phyloP scores from a whole-genome alignment of 2,113 vertebrate species.

The Hemibates koningsi region DNA sequence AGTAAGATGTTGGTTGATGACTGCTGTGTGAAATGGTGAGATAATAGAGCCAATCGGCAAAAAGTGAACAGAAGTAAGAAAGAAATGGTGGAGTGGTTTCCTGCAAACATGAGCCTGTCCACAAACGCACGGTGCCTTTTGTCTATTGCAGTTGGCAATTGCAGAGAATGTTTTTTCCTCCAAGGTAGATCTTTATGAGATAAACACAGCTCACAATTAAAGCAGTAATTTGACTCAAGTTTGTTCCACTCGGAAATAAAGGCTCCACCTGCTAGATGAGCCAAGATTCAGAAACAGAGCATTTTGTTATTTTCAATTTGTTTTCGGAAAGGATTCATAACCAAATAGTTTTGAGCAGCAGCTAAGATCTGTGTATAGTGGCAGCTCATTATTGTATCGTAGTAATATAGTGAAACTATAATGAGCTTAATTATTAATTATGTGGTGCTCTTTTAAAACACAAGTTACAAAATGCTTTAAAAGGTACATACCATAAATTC shows the following conservation, averaged over 20 bases:
- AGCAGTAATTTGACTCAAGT: background rate
- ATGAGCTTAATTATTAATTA: background rate
- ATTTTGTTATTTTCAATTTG: background rate
- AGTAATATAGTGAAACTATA: background rate
- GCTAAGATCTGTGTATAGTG: background rate
- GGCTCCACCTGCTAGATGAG: background rate
- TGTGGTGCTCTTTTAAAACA: background rate
- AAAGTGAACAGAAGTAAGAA: background rate
- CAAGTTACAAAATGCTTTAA: background rate
- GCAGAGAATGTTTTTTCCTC: background rate
- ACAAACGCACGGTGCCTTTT: background rate
- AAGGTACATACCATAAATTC: background rate
- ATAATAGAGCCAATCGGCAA: background rate
- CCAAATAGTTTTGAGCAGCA: background rate
- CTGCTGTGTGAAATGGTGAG: constrained; percentile 4
- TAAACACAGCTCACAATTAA: background rate
- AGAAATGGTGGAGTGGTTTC: background rate
- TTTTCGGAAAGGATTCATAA: background rate
- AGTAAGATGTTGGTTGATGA: background rate
- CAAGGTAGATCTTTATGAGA: background rate
- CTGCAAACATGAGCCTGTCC: background rate
- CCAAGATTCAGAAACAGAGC: background rate
- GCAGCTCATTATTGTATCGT: background rate
- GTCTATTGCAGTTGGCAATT: background rate
- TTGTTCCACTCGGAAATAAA: background rate